Conservation (phyloP, 2,113 vertebrate species). For the Cavia aperea region DNA sequence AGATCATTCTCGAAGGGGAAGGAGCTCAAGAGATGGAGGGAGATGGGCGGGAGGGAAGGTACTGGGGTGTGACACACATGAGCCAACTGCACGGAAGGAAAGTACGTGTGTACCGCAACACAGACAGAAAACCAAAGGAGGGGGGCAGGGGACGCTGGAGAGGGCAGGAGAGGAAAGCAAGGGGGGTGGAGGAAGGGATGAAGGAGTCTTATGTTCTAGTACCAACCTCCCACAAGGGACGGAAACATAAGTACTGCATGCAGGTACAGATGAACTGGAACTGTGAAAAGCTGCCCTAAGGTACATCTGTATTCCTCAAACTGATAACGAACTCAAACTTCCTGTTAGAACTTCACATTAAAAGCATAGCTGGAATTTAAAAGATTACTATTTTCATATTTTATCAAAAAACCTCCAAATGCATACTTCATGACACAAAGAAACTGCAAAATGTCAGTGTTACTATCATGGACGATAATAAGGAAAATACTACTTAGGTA, state of each 20-base stretch:
- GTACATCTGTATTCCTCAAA: background rate
- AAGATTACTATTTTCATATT: constrained; percentile 1
- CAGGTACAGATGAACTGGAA: background rate
- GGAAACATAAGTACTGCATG: background rate
- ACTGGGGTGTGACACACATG: background rate
- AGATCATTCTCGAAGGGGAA: background rate
- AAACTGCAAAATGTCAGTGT: background rate
- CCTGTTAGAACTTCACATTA: background rate
- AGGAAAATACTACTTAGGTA: background rate
- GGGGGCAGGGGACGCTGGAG: background rate
- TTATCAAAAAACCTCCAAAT: background rate
- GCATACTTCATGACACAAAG: background rate
- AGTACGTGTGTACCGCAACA: background rate
- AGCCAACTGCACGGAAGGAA: background rate
- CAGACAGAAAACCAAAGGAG: background rate
- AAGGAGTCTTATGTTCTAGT: background rate
- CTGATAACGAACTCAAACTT: background rate
- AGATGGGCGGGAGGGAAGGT: background rate
- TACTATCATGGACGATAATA: background rate
- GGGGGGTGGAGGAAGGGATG: background rate
- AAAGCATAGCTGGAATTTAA: background rate
- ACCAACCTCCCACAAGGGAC: background rate
- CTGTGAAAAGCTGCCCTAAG: background rate
- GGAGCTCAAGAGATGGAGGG: background rate
- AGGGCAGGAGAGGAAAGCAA: background rate